Evolutionary conservation across 1,140 invertebrate species (phyloP), one percentile per base, ranked within the genome.

Genomic region (Coboldia fuscipes): DNA sequence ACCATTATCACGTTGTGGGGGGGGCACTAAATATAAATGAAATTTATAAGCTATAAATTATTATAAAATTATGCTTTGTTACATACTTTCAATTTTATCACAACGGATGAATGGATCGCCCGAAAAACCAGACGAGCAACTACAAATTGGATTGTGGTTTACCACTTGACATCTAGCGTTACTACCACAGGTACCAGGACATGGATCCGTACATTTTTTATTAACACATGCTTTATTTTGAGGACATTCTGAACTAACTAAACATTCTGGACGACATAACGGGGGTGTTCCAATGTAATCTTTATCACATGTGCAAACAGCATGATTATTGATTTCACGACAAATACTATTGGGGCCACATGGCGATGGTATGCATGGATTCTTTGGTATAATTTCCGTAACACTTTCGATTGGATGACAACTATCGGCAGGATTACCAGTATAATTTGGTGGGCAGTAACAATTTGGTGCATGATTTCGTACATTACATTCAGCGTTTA

Each of bases 71-170:
- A n/a, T n/a, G n/a, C n/a, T n/a, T n/a, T n/a, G n/a, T n/a, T n/a
- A n/a, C n/a, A n/a, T n/a, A 43, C 37, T 37, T 45, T 62, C 39
- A 30, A 47, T 56, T 35, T 23, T 50, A 39, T 48, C 46, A 41
- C 80, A 85, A 40, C 66, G 54, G 0, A 71, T 62, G 43, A 80
- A 79, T 29, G 79, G 78, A 68, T 83, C 75, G 9, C 78, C 78
- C 10, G 64, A 62, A 31, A 62, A 67, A 16, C 66, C 62, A 27
- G 68, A 61, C 32, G 72, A 66, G 50, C 80, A 85, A 36, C 68
- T 74, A 41, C 79, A 84, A 34, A 81, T 73, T 0, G 78, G 75
- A 48, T 79, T 76, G 45, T 84, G 80, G 44, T 75, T 73, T 36
- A 70, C 61, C 2, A 80, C 74, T 43, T 72, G 66, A 41, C 79